Base-by-base conservation (phyloP, 2,797 vertebrate species). In the Ibycter americanus region DNA sequence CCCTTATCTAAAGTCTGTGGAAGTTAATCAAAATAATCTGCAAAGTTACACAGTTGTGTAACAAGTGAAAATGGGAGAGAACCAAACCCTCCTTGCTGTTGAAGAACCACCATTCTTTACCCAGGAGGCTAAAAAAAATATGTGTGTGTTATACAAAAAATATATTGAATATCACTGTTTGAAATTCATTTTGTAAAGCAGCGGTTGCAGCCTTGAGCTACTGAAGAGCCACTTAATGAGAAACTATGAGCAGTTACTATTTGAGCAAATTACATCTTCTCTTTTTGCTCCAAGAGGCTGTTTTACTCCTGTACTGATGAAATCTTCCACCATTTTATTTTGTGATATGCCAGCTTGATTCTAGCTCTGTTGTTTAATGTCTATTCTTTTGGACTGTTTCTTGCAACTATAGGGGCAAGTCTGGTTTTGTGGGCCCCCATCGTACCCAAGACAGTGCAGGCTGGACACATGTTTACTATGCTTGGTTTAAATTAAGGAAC, bases 21-120 rank as follows among this genome's bases (percentile, higher is more conserved):
- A 96, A 82, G 44, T 52, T 86, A 95, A 95, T 85, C 11, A 91
- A 34, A 27, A 65, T 61, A 89, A 93, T 79, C n/a, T 84, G 49
- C 16, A 34, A 63, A 92, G n/a, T 83, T 83, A 70, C 51, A 38
- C 5, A 36, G 23, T 18, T 62, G 4, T 56, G 31, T 58, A 66
- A 38, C n/a, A 79, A 84, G 22, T 67, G 51, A 84, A 81, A 92
- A 70, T 26, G 15, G 18, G n/a, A 80, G 7, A 84, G 8, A 84
- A 73, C 46, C 42, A 91, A 86, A 23, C 6, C 14, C 34, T 78
- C 55, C 21, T 40, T n/a, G 17, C 26, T 84, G 34, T 36, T 42
- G 76, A 95, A 76, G 6, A 84, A 46, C 7, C 13, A n/a, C 27
- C 73, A 29, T 8, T 71, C 12, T 44, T 76, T 49, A 81, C 6